A percentile compares a stretch with the other conserved stretches of the same genome.
Evolutionary conservation across 2,113 vertebrate genomes (phyloP).

Genomic region (Sula dactylatra): DNA sequence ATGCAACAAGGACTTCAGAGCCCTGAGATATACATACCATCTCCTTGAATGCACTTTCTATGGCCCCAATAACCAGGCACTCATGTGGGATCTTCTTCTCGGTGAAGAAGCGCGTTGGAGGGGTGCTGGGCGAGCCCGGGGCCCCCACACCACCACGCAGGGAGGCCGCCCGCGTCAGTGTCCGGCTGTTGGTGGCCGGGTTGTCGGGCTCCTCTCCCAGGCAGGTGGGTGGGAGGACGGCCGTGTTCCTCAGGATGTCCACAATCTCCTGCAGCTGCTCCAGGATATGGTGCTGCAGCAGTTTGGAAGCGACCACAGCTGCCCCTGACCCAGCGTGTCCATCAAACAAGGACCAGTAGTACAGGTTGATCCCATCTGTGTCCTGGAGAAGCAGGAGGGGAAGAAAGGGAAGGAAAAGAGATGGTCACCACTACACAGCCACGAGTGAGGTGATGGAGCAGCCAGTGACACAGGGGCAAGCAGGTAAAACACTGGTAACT

Average conservation of each 20-base stretch:
- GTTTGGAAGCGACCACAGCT: slow-evolving; percentile 87
- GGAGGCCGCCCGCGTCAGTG: slow-evolving; percentile 87
- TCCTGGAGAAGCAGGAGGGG: slow-evolving; percentile 66
- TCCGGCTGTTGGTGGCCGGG: slow-evolving; percentile 72
- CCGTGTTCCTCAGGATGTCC: slow-evolving; percentile 86
- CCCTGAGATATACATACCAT: slow-evolving; percentile 80
- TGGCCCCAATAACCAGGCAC: slow-evolving; percentile 91
- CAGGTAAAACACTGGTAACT: background rate
- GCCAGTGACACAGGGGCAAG: background rate
- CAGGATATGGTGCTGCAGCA: slow-evolving; percentile 89
- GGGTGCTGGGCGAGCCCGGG: slow-evolving; percentile 86
- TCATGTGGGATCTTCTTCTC: slow-evolving; percentile 97
- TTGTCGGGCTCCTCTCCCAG: slow-evolving; percentile 87
- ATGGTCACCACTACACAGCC: background rate
- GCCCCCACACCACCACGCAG: slow-evolving; percentile 86
- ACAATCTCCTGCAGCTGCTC: slow-evolving; percentile 91
- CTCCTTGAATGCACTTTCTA: slow-evolving; percentile 96
- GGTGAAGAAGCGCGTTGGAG: slow-evolving; percentile 89
- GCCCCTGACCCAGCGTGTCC: slow-evolving; percentile 93
- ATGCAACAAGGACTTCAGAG: background rate
- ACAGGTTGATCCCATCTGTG: slow-evolving; percentile 82
- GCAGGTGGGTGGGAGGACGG: slow-evolving; percentile 83
- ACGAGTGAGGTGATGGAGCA: background rate
- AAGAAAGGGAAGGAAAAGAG: background rate
- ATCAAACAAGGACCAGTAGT: slow-evolving; percentile 96